Conservation (phyloP, 37 sponge, comb jelly and placozoan genomes). For the Oscarella lobularis region DNA sequence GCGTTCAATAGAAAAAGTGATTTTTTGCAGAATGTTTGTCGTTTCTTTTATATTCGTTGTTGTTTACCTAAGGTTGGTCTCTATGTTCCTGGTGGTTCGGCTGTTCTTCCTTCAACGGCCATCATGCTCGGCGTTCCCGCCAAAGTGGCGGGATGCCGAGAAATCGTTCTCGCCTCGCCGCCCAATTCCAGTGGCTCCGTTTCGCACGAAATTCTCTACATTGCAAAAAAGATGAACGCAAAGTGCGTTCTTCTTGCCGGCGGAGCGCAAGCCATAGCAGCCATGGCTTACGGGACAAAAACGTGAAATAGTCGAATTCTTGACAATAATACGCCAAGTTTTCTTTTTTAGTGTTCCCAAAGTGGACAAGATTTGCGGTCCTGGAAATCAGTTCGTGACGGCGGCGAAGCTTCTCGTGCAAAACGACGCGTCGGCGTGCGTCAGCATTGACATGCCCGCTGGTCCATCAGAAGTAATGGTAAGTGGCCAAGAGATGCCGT, state of each 20-base stretch:
- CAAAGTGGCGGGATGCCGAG: background rate
- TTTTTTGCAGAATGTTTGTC: background rate
- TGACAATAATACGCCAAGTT: background rate
- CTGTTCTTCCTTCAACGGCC: conserved; percentile 4
- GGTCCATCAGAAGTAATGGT: conserved; percentile 14
- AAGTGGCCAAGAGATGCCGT: no score
- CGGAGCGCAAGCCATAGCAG: conserved; percentile 13
- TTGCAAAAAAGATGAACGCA: background rate
- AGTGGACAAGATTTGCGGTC: conserved; percentile 10
- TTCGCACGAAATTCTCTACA: background rate
- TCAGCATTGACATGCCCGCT: conserved; percentile 7
- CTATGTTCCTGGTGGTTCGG: conserved; percentile 8
- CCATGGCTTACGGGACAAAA: background rate
- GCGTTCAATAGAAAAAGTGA: conserved; percentile 5
- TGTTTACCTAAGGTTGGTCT: conserved; percentile 7
- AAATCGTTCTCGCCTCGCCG: background rate
- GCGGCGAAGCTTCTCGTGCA: conserved; percentile 1
- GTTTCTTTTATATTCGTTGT: background rate
- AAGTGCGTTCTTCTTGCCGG: background rate
- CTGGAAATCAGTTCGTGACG: conserved; percentile 4
- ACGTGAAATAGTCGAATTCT: background rate
- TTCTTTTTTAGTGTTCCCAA: conserved; percentile 7
- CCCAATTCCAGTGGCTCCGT: background rate
- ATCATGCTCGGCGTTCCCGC: conserved; percentile 6
- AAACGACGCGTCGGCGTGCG: background rate